A percentile compares a stretch with the other conserved stretches of the same genome.
These are phyloP conservation scores for Rotaria macrura DNA, from an alignment of 2,888 invertebrate species.

Conservation along the genomic window DNA sequence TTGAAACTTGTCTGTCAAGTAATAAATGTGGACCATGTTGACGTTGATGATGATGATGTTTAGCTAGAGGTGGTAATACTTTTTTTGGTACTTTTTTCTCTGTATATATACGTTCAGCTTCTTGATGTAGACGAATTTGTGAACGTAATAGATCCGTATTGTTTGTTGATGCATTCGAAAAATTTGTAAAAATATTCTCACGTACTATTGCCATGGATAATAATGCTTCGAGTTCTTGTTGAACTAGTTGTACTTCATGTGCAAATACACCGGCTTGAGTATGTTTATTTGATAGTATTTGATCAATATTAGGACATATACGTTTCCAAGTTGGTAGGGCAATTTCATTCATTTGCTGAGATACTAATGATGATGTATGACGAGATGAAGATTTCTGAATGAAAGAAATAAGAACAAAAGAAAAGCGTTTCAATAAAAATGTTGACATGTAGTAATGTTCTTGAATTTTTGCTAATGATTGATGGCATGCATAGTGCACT, in stretches of 20 bases:
- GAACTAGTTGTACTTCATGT: neutral
- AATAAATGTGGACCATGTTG: neutral
- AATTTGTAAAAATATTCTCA: neutral
- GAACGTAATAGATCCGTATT: neutral
- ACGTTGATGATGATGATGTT: neutral
- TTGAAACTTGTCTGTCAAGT: neutral
- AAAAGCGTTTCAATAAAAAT: too few relatives aligned
- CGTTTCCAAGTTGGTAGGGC: neutral
- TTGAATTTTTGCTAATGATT: too few relatives aligned
- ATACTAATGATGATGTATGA: neutral
- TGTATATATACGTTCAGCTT: neutral
- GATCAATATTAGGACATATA: constrained; percentile 13
- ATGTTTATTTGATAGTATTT: neutral
- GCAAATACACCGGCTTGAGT: constrained; percentile 1
- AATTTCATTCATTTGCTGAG: neutral
- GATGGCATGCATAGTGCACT: too few relatives aligned
- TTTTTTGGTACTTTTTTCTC: neutral
- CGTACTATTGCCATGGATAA: neutral
- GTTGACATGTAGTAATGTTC: too few relatives aligned
- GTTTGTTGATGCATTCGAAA: neutral
- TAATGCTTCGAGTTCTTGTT: constrained; percentile 7
- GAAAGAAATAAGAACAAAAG: neutral
- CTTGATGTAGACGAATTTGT: neutral
- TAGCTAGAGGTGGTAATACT: neutral
- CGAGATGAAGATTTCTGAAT: neutral